phyloP scores from a whole-genome alignment of 2,113 vertebrate species.

The Alligator sinensis region DNA sequence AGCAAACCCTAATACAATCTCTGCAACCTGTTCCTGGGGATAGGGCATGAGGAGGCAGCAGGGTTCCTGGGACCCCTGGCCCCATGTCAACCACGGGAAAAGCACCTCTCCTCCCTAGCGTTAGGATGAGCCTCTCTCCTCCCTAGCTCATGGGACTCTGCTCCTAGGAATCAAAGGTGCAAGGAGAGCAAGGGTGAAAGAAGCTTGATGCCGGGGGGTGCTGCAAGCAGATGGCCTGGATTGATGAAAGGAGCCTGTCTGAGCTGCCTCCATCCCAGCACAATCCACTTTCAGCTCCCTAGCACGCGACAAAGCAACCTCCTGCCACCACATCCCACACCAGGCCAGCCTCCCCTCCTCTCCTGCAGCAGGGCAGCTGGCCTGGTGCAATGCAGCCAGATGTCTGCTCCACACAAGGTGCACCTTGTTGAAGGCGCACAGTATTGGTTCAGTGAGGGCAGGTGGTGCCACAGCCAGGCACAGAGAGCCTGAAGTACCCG shows the following conservation, averaged over 20 bases:
- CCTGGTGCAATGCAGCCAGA: not conserved
- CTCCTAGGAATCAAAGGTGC: not conserved
- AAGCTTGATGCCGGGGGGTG: not conserved
- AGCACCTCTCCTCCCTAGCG: not conserved
- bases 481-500: not conserved
- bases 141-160: accelerated
- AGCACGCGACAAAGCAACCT: not conserved
- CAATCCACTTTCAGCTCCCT: not conserved
- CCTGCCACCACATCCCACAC: not conserved
- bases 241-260: not conserved
- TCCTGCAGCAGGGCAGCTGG: not conserved
- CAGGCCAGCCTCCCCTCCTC: not conserved
- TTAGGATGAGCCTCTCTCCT: not conserved
- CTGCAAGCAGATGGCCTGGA: not conserved
- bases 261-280: not conserved
- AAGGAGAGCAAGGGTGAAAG: not conserved
- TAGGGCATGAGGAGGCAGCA: too few species aligned
- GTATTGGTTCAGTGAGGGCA: not conserved
- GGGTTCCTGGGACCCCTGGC: not conserved
- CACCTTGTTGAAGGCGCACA: not conserved
- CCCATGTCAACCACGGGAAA: not conserved
- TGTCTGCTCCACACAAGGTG: not conserved
- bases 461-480: not conserved
- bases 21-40: not conserved
- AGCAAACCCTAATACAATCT: not conserved